Conservation (phyloP, 1,140 invertebrate genomes). For the Ladona fulva region DNA sequence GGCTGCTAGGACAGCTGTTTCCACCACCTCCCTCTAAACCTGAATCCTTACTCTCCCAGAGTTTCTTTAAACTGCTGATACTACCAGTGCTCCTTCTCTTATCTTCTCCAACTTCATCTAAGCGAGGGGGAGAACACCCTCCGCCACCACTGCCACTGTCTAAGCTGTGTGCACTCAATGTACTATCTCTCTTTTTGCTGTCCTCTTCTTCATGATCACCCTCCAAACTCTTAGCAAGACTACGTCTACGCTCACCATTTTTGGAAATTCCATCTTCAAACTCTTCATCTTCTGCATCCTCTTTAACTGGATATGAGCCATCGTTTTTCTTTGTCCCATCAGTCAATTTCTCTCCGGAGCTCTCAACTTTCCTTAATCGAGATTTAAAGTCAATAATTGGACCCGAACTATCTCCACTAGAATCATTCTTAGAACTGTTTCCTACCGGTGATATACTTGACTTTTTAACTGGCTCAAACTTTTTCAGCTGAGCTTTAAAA, state of each 20-base stretch:
- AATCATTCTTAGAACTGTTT: conserved; percentile 38
- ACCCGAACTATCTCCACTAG: conserved; percentile 33
- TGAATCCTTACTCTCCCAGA: conserved; percentile 74
- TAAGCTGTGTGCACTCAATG: conserved; percentile 29
- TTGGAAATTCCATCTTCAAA: conserved; percentile 26
- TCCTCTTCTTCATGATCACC: conserved; percentile 20
- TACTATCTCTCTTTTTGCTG: conserved; percentile 33
- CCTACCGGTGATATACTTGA: conserved; percentile 33
- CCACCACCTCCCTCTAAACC: conserved; percentile 22
- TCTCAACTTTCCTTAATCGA: conserved; percentile 70
- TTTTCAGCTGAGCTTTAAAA: conserved; percentile 56
- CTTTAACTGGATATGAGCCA: conserved; percentile 23
- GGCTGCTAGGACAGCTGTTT: not conserved
- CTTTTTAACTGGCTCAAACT: conserved; percentile 51
- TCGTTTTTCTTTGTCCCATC: conserved; percentile 19
- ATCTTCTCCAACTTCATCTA: conserved; percentile 44
- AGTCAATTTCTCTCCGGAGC: conserved; percentile 25
- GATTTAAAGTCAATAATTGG: conserved; percentile 78
- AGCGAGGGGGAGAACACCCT: conserved; percentile 31
- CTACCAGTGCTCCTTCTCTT: conserved; percentile 86
- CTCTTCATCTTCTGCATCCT: conserved; percentile 35
- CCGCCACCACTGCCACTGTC: conserved; percentile 42
- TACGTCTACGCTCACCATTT: conserved; percentile 19
- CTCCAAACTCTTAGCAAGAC: conserved; percentile 14
- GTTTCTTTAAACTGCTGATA: conserved; percentile 83